phyloP scores from a whole-genome alignment of 2,113 vertebrate species.

The Dipodomys spectabilis region DNA sequence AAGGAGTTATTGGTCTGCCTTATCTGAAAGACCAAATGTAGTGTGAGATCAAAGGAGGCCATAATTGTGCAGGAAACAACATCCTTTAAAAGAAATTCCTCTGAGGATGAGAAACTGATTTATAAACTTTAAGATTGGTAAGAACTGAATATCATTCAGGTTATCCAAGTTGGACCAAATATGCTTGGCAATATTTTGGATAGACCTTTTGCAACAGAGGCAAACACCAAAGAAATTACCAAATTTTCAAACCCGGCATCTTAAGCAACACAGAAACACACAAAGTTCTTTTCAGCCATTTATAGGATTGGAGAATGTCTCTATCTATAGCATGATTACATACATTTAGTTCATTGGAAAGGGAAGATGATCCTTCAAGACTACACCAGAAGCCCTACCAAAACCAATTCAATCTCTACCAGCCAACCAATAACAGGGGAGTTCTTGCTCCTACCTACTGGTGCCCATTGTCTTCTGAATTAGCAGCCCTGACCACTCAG shows the following conservation, averaged over 20 bases:
- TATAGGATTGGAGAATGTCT: neutral
- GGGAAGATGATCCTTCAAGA: neutral
- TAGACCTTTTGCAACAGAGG: constrained; percentile 25
- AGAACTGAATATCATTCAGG: constrained; percentile 45
- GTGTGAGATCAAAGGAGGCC: constrained; percentile 87
- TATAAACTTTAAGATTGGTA: constrained; percentile 80
- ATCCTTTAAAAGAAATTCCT: constrained; percentile 78
- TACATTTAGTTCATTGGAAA: neutral
- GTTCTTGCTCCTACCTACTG: neutral
- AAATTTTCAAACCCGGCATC: neutral
- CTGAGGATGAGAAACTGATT: constrained; percentile 78
- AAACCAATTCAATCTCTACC: neutral
- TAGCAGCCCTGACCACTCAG: neutral
- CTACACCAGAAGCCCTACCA: neutral
- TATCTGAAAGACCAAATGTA: constrained; percentile 82
- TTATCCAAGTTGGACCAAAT: constrained; percentile 49
- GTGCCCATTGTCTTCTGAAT: neutral
- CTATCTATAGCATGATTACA: neutral
- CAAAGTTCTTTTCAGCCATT: neutral
- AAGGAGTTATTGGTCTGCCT: constrained; percentile 84
- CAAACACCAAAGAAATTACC: constrained; percentile 12
- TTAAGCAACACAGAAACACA: neutral
- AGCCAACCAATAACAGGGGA: neutral
- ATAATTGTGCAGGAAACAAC: constrained; percentile 86
- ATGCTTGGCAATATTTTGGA: constrained; percentile 35